Evolutionary conservation across 2,888 invertebrate genomes (phyloP).

Genomic region (Bellardia pandia): DNA sequence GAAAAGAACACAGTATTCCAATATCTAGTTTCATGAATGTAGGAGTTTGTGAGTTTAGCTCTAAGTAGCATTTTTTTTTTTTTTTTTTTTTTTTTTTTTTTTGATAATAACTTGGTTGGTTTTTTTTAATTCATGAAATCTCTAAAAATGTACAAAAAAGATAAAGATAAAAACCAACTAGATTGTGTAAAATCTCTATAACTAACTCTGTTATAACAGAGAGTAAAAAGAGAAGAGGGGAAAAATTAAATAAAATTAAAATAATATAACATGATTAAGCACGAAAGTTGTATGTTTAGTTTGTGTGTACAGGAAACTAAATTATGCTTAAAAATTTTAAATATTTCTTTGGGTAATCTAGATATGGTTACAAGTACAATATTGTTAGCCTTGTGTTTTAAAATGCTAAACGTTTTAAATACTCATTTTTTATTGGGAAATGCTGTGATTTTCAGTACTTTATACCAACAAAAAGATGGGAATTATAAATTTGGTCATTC

Average conservation of each 20-base stretch:
- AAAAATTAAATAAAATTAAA: neutral
- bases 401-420: too few relatives aligned
- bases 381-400: too few relatives aligned
- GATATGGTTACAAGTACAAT: too few relatives aligned
- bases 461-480: too few relatives aligned
- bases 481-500: too few relatives aligned
- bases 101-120: constrained; percentile 7
- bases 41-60: neutral
- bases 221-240: too few relatives aligned
- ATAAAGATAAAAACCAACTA: too few relatives aligned
- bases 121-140: neutral
- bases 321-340: neutral
- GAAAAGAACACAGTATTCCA: too few relatives aligned
- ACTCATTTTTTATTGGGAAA: too few relatives aligned
- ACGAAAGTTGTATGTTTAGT: neutral
- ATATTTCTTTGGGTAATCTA: too few relatives aligned
- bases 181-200: neutral
- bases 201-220: neutral
- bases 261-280: constrained; percentile 9
- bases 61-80: neutral
- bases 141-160: neutral
- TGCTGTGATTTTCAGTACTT: too few relatives aligned
- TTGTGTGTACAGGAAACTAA: neutral
- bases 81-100: constrained; percentile 19
- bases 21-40: too few relatives aligned